These are phyloP conservation scores for Caenorhabditis afra DNA, from an alignment of 2,888 invertebrate species.

Conservation along the genomic window DNA sequence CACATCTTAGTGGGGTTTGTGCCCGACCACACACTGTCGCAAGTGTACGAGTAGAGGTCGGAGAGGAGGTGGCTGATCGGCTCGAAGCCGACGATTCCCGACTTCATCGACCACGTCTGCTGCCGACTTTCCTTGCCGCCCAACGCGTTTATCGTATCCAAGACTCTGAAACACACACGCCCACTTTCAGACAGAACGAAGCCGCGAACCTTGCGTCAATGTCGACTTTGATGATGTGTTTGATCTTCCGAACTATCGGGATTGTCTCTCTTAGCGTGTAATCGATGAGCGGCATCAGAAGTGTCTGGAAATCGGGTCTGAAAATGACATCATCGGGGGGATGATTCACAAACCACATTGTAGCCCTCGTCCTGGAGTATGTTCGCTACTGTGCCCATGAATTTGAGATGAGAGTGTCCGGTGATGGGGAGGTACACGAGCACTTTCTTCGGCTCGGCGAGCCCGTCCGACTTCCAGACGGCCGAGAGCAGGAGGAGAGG, in stretches of 20 bases:
- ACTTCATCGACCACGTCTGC: slow-evolving; percentile 38
- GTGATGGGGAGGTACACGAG: slow-evolving; percentile 46
- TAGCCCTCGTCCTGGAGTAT: slow-evolving; percentile 61
- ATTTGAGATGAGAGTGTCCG: slow-evolving; percentile 54
- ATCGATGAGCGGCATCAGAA: slow-evolving; percentile 54
- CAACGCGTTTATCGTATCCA: slow-evolving; percentile 18
- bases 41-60: slow-evolving; percentile 44
- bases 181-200: not conserved
- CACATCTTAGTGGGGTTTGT: not conserved
- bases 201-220: slow-evolving; percentile 31
- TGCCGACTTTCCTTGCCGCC: slow-evolving; percentile 35
- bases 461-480: not conserved
- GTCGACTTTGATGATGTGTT: slow-evolving; percentile 40
- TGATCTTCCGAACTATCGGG: slow-evolving; percentile 25
- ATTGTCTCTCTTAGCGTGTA: slow-evolving; percentile 23
- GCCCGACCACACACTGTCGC: slow-evolving; percentile 32
- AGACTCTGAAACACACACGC: slow-evolving; percentile 7
- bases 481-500: not conserved
- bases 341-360: slow-evolving; percentile 45
- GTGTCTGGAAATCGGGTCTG: slow-evolving; percentile 62
- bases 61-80: slow-evolving; percentile 25
- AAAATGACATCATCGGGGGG: slow-evolving; percentile 1
- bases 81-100: slow-evolving; percentile 34
- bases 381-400: slow-evolving; percentile 52
- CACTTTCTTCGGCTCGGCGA: slow-evolving; percentile 32